These are phyloP conservation scores for Heliconius congener DNA, from an alignment of 1,140 invertebrate genomes.

Conservation along the genomic window DNA sequence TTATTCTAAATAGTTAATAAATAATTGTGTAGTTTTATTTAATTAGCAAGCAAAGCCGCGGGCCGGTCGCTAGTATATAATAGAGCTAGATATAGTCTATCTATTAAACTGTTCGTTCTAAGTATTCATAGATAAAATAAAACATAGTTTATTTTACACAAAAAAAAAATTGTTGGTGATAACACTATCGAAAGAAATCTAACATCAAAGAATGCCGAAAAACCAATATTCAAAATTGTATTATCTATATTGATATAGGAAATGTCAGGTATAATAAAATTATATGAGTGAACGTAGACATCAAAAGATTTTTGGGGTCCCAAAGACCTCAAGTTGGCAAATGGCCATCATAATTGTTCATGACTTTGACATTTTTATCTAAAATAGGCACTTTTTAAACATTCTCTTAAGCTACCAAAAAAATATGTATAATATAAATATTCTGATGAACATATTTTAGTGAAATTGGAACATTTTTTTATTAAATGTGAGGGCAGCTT, in stretches of 20 bases:
- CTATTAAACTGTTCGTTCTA: background rate
- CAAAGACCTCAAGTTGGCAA: background rate
- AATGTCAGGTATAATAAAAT: constrained; percentile 4
- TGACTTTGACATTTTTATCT: background rate
- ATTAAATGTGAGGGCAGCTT: too few relatives aligned
- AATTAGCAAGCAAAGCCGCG: too few relatives aligned
- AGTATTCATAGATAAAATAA: background rate
- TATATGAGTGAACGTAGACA: background rate
- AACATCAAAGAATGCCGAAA: constrained; percentile 19
- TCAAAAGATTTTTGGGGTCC: background rate
- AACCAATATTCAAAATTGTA: constrained; percentile 9
- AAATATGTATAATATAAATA: too few relatives aligned
- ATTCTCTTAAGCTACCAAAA: too few relatives aligned
- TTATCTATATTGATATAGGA: background rate
- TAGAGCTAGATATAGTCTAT: background rate
- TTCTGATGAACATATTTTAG: too few relatives aligned
- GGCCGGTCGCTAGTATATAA: too few relatives aligned
- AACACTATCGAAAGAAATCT: constrained; percentile 15
- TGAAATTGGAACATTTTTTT: too few relatives aligned
- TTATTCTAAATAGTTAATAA: too few relatives aligned
- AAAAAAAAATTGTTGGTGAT: constrained; percentile 3
- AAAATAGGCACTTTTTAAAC: too few relatives aligned
- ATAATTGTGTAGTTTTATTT: too few relatives aligned
- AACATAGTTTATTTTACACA: background rate
- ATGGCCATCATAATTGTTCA: background rate